Evolutionary conservation across 2,888 invertebrate genomes (phyloP), one percentile per base, ranked within the genome.

Genomic region (Antheraea assamensis): DNA sequence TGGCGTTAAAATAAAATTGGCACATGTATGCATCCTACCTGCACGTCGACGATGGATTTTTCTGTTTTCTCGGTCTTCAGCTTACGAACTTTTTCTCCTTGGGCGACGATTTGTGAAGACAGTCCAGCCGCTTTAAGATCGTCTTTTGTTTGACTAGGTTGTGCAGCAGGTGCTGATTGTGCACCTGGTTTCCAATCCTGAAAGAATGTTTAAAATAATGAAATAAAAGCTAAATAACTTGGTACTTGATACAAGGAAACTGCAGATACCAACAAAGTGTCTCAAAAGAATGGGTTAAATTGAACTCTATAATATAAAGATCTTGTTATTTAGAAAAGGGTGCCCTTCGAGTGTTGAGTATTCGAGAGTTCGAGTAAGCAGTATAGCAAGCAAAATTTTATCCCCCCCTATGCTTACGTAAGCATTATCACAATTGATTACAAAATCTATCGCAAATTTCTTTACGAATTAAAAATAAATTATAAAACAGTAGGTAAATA

Each of bases 61-160:
- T 95, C 94, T 0, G 96, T 96, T 82, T 97, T 97, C 3, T 95
- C 94, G 0, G 95, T 78, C 88, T 98, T 98, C 21, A 98, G 88
- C 72, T 96, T 92, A 21, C 98, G 93, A 5, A 98, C 96, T 86
- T 96, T 96, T 75, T 97, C 96, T 0, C 98, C 97, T 84, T 97
- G 97, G 0, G 89, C 85, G 0, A 90, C 82, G 75, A 97, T 96
- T 74, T 89, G 88, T 0, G 83, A 75, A 13, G 87, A 76, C 15
- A 93, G 76, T 3, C 75, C 75, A 74, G 91, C 81, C 0, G 85
- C 79, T 75, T 85, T 31, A 3, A 52, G 71, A 21, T 66, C 64
- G 1, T 15, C n/a, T 21, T 52, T 3, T 3, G 72, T 24, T 68
- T 77, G 70, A 27, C 78, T 76, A 10, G 78, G 76, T 7, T 61